Evolutionary conservation across 2,888 invertebrate genomes (phyloP).

Genomic region (Allophyes oxyacanthae): DNA sequence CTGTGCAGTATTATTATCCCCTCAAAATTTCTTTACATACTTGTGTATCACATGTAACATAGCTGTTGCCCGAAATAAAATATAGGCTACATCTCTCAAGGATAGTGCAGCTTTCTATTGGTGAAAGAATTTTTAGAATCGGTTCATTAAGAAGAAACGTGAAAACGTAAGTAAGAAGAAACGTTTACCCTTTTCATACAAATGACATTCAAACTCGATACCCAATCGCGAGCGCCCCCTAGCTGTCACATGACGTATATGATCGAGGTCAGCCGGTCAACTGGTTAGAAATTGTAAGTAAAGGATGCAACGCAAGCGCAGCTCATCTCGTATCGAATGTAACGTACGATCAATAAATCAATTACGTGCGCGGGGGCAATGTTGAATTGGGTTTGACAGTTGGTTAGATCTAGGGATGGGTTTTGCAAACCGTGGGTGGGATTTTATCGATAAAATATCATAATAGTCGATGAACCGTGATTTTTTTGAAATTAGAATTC

Average conservation of each 20-base stretch:
- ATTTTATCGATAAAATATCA: constrained; percentile 54
- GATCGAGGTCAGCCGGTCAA: constrained; percentile 84
- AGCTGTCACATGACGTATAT: constrained; percentile 63
- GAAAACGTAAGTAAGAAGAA: no score
- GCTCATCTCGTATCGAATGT: constrained; percentile 86
- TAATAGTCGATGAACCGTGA: not conserved
- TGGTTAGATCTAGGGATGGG: constrained; percentile 78
- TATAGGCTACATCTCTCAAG: no score
- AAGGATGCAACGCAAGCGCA: constrained; percentile 78
- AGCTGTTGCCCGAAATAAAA: no score
- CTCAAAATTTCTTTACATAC: no score
- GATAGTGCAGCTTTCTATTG: no score
- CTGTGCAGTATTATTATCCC: no score
- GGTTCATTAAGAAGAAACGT: no score
- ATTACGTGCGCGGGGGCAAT: constrained; percentile 87
- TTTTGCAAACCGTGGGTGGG: constrained; percentile 45
- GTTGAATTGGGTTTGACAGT: constrained; percentile 89
- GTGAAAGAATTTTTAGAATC: no score
- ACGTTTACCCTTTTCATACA: no score
- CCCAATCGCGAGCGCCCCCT: constrained; percentile 43
- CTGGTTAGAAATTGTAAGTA: constrained; percentile 70
- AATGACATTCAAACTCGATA: constrained; percentile 32
- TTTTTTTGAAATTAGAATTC: no score
- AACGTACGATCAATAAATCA: constrained; percentile 89
- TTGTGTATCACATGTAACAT: no score